These are phyloP conservation scores for Rhingia rostrata DNA, from an alignment of 2,888 invertebrate genomes.

Conservation along the genomic window DNA sequence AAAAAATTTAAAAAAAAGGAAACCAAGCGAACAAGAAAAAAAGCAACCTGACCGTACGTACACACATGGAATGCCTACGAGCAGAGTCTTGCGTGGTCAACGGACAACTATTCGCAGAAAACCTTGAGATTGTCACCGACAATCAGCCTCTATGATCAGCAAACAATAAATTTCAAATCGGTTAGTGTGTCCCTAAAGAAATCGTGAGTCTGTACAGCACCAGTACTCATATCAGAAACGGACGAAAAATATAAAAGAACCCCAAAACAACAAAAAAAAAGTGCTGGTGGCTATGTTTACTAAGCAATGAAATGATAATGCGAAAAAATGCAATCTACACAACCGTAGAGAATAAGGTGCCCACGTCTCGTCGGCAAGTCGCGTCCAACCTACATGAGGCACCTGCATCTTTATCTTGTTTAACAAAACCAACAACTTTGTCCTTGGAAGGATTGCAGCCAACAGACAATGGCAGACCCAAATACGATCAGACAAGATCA, in stretches of 20 bases:
- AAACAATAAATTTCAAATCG: constrained; percentile 74
- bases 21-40: constrained; percentile 1
- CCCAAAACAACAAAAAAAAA: constrained; percentile 42
- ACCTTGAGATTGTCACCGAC: constrained; percentile 73
- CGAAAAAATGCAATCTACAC: constrained; percentile 59
- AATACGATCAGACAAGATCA: constrained; percentile 66
- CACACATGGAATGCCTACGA: constrained; percentile 36
- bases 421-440: constrained; percentile 60
- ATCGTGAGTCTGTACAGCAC: constrained; percentile 63
- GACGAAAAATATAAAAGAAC: constrained; percentile 23
- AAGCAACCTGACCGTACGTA: constrained; percentile 8
- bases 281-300: constrained; percentile 65
- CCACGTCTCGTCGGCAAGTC: constrained; percentile 61
- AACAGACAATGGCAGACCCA: constrained; percentile 67
- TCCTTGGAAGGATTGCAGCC: constrained; percentile 58
- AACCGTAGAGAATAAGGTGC: constrained; percentile 51
- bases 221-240: constrained; percentile 37
- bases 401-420: constrained; percentile 70
- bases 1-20: background rate
- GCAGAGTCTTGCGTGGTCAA: constrained; percentile 54
- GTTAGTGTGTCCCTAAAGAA: constrained; percentile 70
- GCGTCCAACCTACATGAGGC: constrained; percentile 67
- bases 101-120: constrained; percentile 58
- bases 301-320: constrained; percentile 71
- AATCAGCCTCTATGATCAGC: constrained; percentile 74